A percentile compares a stretch with the other conserved stretches of the same genome.
These are phyloP conservation scores for Crocidura indochinensis DNA, from an alignment of 2,797 vertebrate genomes.

Conservation along the genomic window DNA sequence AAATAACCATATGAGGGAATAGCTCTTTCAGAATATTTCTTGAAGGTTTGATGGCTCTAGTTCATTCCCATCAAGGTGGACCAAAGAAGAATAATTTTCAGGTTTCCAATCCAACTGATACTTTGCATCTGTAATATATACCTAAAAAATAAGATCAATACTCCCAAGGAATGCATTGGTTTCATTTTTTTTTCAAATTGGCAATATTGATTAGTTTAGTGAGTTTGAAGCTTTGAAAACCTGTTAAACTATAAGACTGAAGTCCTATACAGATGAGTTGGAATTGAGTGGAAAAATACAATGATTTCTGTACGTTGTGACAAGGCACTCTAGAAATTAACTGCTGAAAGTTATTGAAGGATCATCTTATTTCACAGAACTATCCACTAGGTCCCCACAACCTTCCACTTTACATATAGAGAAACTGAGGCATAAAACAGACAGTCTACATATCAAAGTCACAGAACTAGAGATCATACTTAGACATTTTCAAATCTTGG, in stretches of 20 bases:
- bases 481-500: neutral
- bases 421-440: slow-evolving; percentile 19
- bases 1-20: neutral
- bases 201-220: slow-evolving; percentile 13
- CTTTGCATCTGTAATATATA: neutral
- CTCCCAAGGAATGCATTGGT: neutral
- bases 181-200: neutral
- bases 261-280: neutral
- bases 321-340: neutral
- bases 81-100: neutral
- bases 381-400: neutral
- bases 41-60: neutral
- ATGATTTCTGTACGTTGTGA: neutral
- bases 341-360: neutral
- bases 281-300: neutral
- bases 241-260: neutral
- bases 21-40: neutral
- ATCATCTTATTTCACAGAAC: no score
- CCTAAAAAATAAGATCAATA: neutral
- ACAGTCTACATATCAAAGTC: neutral
- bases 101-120: neutral
- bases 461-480: neutral
- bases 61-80: slow-evolving; percentile 15
- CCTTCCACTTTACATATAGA: neutral
- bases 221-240: neutral